A percentile compares a stretch with the other conserved stretches of the same genome.
phyloP scores from a whole-genome alignment of 2,888 invertebrate species.

The Platerodrilus igneus region DNA sequence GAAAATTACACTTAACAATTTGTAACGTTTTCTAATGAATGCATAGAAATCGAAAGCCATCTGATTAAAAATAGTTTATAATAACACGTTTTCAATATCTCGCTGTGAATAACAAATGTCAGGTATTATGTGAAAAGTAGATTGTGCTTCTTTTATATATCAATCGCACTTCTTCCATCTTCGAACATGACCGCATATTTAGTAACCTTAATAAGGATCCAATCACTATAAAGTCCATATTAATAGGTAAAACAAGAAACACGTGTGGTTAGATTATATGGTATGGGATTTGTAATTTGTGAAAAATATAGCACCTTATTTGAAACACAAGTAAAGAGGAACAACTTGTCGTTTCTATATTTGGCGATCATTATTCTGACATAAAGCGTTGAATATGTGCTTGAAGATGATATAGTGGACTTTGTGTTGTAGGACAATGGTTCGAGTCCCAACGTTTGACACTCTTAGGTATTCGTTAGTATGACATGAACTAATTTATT shows the following conservation, averaged over 20 bases:
- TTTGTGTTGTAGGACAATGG: too few relatives aligned
- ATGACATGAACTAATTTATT: too few relatives aligned
- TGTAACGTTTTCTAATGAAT: slow-evolving; percentile 13
- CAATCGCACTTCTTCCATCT: neutral
- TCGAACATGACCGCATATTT: slow-evolving; percentile 1
- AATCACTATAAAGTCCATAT: neutral
- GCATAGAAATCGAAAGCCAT: slow-evolving; percentile 11
- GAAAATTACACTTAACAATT: too few relatives aligned
- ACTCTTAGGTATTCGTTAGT: too few relatives aligned
- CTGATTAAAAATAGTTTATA: slow-evolving; percentile 11
- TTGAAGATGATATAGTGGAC: slow-evolving; percentile 17
- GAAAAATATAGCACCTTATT: slow-evolving; percentile 16
- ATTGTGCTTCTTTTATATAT: slow-evolving; percentile 5
- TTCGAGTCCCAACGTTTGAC: too few relatives aligned
- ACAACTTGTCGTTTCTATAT: slow-evolving; percentile 20
- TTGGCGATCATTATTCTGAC: slow-evolving; percentile 22
- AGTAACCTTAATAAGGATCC: neutral
- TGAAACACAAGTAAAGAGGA: slow-evolving; percentile 13
- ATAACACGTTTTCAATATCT: slow-evolving; percentile 6
- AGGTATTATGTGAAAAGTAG: slow-evolving; percentile 8
- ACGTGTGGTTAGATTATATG: slow-evolving; percentile 10
- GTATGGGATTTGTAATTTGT: slow-evolving; percentile 9
- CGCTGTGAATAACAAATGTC: too few relatives aligned
- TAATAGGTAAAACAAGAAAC: slow-evolving; percentile 8
- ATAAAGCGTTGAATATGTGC: slow-evolving; percentile 17